Evolutionary conservation across 2,113 vertebrate species (phyloP).

Genomic region (Raja brachyura): DNA sequence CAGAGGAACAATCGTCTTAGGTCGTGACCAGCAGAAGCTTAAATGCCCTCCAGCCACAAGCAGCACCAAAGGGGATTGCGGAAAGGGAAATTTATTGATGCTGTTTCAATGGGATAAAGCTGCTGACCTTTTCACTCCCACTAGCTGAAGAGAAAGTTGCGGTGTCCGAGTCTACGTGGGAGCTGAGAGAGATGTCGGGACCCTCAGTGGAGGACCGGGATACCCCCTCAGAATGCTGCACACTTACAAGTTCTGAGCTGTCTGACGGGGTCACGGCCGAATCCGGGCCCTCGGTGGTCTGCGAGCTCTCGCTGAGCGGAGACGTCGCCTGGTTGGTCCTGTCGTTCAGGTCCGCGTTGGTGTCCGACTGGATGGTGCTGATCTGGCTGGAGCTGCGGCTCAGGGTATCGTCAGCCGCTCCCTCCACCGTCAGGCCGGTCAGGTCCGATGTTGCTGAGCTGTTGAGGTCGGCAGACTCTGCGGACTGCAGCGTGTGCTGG

Average conservation of each 20-base stretch:
- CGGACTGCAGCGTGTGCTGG: conserved; percentile 79
- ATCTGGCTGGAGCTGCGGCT: conserved; percentile 81
- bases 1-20: background rate
- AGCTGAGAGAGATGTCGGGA: conserved; percentile 57
- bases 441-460: conserved; percentile 62
- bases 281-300: conserved; percentile 95
- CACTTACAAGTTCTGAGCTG: conserved; percentile 91
- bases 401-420: conserved; percentile 68
- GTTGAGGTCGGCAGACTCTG: conserved; percentile 73
- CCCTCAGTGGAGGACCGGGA: conserved; percentile 58
- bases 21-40: background rate
- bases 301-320: conserved; percentile 89
- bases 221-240: conserved; percentile 50
- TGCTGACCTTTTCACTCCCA: conserved; percentile 63
- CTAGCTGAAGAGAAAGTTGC: conserved; percentile 57
- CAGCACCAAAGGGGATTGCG: background rate
- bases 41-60: background rate
- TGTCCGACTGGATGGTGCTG: conserved; percentile 68
- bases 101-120: conserved; percentile 41
- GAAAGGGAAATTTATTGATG: background rate
- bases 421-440: conserved; percentile 54
- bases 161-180: conserved; percentile 55
- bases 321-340: conserved; percentile 76
- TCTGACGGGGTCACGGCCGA: conserved; percentile 93
- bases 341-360: conserved; percentile 60